phyloP scores from a whole-genome alignment of 1,140 invertebrate species.

The Microplitis mediator region DNA sequence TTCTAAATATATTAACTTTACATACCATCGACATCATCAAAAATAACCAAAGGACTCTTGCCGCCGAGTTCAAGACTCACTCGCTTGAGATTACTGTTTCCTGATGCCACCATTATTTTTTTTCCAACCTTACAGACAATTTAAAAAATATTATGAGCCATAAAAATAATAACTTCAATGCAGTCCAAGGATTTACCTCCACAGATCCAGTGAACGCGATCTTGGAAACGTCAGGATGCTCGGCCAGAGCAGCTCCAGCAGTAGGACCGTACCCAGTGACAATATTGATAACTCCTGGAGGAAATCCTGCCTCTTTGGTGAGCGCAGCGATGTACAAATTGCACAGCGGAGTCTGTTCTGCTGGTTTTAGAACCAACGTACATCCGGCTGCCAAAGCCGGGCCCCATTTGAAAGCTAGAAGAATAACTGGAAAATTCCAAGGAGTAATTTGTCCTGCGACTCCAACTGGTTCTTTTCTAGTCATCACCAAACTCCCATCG shows the following conservation, averaged over 20 bases:
- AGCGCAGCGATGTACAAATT: slow-evolving; percentile 82
- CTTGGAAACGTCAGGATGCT: slow-evolving; percentile 72
- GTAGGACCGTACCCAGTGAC: slow-evolving; percentile 82
- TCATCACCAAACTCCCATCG: slow-evolving; percentile 63
- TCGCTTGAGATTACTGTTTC: slow-evolving; percentile 80
- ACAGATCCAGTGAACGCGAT: slow-evolving; percentile 75
- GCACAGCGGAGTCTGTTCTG: slow-evolving; percentile 92
- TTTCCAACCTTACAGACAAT: slow-evolving; percentile 69
- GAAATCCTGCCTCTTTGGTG: slow-evolving; percentile 85
- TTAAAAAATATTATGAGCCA: neutral
- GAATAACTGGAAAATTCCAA: slow-evolving; percentile 91
- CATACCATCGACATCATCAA: slow-evolving; percentile 67
- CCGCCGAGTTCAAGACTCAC: slow-evolving; percentile 89
- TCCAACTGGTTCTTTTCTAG: slow-evolving; percentile 82
- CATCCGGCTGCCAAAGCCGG: slow-evolving; percentile 87
- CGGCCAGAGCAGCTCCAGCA: slow-evolving; percentile 70
- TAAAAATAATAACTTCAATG: neutral
- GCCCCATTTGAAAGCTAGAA: slow-evolving; percentile 83
- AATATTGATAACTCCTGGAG: slow-evolving; percentile 85
- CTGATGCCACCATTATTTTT: slow-evolving; percentile 76
- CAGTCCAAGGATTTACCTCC: slow-evolving; percentile 32
- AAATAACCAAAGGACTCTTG: slow-evolving; percentile 85
- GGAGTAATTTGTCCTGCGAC: slow-evolving; percentile 90
- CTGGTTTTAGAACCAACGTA: slow-evolving; percentile 87
- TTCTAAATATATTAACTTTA: no score